phyloP scores from a whole-genome alignment of 2,797 vertebrate species.

The Pipistrellus pygmaeus region DNA sequence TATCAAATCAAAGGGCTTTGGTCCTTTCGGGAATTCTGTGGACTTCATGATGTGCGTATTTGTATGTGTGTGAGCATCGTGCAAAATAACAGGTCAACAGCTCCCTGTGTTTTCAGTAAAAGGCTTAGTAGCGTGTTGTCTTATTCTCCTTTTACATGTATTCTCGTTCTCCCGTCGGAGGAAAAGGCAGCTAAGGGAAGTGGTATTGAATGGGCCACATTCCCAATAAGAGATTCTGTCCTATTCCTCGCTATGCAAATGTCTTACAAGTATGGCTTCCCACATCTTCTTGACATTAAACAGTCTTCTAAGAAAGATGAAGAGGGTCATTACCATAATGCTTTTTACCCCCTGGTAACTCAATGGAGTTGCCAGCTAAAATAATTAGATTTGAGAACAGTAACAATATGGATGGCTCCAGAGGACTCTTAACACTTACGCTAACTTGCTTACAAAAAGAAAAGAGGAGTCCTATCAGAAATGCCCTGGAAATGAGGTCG shows the following conservation, averaged over 20 bases:
- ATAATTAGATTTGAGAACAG: not conserved
- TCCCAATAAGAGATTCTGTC: not conserved
- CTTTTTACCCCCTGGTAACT: not conserved
- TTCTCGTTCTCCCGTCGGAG: not conserved
- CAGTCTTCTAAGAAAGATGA: not conserved
- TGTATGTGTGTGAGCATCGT: not conserved
- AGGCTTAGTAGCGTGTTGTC: not conserved
- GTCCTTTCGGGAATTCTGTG: not conserved
- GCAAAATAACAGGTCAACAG: not conserved
- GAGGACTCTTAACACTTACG: not conserved
- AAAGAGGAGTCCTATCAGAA: not conserved
- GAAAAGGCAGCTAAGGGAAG: no score
- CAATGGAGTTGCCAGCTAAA: not conserved
- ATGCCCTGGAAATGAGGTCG: not conserved
- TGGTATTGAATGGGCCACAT: not conserved
- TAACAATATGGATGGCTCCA: not conserved
- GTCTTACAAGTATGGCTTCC: not conserved
- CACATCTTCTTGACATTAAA: not conserved
- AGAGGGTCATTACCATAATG: not conserved
- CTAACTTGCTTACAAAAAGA: not conserved
- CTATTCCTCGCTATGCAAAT: not conserved
- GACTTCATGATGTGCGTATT: accelerated
- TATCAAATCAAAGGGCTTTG: not conserved
- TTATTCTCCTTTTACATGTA: not conserved
- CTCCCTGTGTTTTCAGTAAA: not conserved